phyloP scores from a whole-genome alignment of 2,113 vertebrate genomes.

The Pelmatolapia mariae region DNA sequence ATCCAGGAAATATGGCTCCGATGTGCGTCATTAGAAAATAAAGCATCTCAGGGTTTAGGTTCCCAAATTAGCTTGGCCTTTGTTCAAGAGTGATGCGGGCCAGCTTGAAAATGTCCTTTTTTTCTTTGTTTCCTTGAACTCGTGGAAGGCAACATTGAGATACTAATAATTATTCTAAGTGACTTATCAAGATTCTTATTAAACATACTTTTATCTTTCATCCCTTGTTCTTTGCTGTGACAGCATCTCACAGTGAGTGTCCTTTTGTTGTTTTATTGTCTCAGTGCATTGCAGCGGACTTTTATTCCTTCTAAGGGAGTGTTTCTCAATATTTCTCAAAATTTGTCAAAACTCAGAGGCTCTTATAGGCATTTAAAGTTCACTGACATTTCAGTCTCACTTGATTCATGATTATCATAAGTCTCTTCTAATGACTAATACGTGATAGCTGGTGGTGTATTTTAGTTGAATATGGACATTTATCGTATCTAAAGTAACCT shows the following conservation, averaged over 20 bases:
- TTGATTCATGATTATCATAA: not conserved
- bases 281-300: not conserved
- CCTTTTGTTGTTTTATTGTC: not conserved
- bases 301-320: not conserved
- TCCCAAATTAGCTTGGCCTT: slow-evolving; percentile 35
- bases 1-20: slow-evolving; percentile 3
- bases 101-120: slow-evolving; percentile 2
- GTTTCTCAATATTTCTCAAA: slow-evolving; percentile 3
- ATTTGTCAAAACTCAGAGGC: not conserved
- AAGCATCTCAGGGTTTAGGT: not conserved
- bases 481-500: not conserved
- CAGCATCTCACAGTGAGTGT: not conserved
- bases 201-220: slow-evolving; percentile 11
- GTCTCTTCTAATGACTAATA: not conserved
- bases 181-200: not conserved
- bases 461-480: not conserved
- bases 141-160: not conserved
- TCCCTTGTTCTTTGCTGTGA: not conserved
- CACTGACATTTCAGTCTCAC: not conserved
- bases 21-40: slow-evolving; percentile 4
- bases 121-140: not conserved
- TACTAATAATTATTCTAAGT: slow-evolving; percentile 10
- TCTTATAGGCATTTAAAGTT: not conserved
- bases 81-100: not conserved
- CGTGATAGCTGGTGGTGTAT: not conserved